Evolutionary conservation across 1,140 invertebrate species (phyloP).

Genomic region (Dinoponera quadriceps): DNA sequence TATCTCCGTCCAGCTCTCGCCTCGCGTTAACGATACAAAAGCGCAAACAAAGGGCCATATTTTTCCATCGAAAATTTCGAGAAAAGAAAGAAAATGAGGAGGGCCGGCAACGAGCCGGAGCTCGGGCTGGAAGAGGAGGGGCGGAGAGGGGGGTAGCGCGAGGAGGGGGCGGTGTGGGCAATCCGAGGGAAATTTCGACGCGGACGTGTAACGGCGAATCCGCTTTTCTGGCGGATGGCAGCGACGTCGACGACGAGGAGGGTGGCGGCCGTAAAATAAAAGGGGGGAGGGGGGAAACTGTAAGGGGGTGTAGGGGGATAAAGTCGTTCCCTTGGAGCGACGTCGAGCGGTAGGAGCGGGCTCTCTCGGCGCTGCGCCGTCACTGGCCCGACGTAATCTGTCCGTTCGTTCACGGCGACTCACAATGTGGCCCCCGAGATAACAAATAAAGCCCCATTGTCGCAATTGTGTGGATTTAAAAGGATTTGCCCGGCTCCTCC

Average conservation of each 20-base stretch:
- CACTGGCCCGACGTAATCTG: conserved; percentile 85
- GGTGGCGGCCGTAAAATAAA: conserved; percentile 65
- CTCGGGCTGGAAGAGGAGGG: too few relatives aligned
- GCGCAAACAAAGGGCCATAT: conserved; percentile 53
- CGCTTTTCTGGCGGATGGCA: conserved; percentile 72
- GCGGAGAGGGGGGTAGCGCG: not conserved
- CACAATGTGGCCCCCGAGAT: conserved; percentile 86
- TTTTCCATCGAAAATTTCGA: conserved; percentile 58
- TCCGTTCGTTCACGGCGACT: conserved; percentile 85
- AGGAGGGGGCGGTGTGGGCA: conserved; percentile 28
- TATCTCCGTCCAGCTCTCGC: not conserved
- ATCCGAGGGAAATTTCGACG: conserved; percentile 63
- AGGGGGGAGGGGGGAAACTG: conserved; percentile 19
- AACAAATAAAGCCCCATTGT: conserved; percentile 86
- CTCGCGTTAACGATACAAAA: conserved; percentile 20
- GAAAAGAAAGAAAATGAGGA: conserved; percentile 45
- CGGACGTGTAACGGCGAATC: conserved; percentile 68
- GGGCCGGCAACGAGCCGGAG: not conserved
- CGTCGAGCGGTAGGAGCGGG: conserved; percentile 66
- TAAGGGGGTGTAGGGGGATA: conserved; percentile 22
- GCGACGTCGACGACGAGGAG: conserved; percentile 61
- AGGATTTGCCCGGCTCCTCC: conserved; percentile 83
- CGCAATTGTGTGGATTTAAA: conserved; percentile 87
- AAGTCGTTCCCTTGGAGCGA: conserved; percentile 67
- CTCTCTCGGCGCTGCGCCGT: conserved; percentile 82